phyloP scores from a whole-genome alignment of 2,888 invertebrate genomes.

The Tachina grossa region DNA sequence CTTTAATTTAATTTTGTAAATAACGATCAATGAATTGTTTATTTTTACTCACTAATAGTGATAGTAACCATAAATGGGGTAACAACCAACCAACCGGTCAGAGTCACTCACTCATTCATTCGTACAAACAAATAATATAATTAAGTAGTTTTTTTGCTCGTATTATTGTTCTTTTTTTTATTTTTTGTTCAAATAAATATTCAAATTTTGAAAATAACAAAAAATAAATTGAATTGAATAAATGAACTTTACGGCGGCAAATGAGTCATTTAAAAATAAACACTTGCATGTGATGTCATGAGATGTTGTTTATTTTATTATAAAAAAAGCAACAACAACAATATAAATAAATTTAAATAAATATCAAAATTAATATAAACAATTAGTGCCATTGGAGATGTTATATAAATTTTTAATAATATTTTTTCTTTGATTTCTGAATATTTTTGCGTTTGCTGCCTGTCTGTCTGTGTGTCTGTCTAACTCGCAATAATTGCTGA shows the following conservation, averaged over 20 bases:
- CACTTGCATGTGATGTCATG: conserved; percentile 34
- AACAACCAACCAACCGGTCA: not conserved
- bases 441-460: not conserved
- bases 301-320: not conserved
- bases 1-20: not conserved
- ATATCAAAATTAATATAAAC: conserved; percentile 16
- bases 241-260: not conserved
- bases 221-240: conserved; percentile 15
- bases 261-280: conserved; percentile 27
- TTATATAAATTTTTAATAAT: conserved; percentile 21
- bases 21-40: conserved; percentile 52
- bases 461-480: not conserved
- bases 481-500: not conserved
- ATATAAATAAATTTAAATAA: not conserved
- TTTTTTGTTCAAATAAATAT: conserved; percentile 27
- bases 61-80: conserved; percentile 1
- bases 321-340: not conserved
- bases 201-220: conserved; percentile 27
- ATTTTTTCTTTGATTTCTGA: not conserved
- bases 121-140: conserved; percentile 15
- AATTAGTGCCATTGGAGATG: conserved; percentile 34
- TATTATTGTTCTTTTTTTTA: not conserved
- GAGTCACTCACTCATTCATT: not conserved
- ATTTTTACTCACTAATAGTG: conserved; percentile 31
- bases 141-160: conserved; percentile 8